Base-by-base conservation (phyloP, 2,113 vertebrate genomes). In the Perccottus glenii region DNA sequence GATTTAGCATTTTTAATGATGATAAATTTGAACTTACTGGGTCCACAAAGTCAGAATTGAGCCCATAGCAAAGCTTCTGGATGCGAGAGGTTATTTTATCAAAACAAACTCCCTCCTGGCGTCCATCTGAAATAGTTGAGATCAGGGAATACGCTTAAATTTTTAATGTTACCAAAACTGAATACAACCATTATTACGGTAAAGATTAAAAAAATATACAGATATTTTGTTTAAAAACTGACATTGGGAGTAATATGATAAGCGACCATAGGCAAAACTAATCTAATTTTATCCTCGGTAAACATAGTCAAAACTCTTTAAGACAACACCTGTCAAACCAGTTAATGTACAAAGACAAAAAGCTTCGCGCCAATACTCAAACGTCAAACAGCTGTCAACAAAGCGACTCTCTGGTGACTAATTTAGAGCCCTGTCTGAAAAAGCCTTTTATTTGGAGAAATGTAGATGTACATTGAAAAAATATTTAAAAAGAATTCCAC, bases 21-120 rank as follows among this genome's bases (percentile, higher is more conserved):
- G 3, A 5, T 40, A 42, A 42, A 42, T 56, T 61, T 49, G 8
- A 73, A 94, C 96, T 96, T 87, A 98, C 97, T 0, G 97, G 95
- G 56, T 99, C 97, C 8, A 99, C 96, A 57, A 98, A 98, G 70
- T 98, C 97, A 5, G 87, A 70, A 4, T 97, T 99, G 85, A 99
- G 96, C 53, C 97, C 96, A 2, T 98, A 98, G 85, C 96, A 98
- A 36, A 99, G 94, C 80, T 98, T 99, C 93, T 99, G 97, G 78
- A 99, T 96, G 38, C 97, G 93, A 2, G 95, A 98, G 0, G 97
- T 99, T 82, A 99, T 99, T 87, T 99, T 99, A 88, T 98, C 97
- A 16, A 99, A 99, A 94, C 95, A 96, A 69, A 99, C 94, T 1
- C 91, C 92, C 85, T 99, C 97, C 8, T 95, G 94, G 61, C 92